Evolutionary conservation across 2,113 vertebrate genomes (phyloP).

Genomic region (Coregonus clupeaformis): DNA sequence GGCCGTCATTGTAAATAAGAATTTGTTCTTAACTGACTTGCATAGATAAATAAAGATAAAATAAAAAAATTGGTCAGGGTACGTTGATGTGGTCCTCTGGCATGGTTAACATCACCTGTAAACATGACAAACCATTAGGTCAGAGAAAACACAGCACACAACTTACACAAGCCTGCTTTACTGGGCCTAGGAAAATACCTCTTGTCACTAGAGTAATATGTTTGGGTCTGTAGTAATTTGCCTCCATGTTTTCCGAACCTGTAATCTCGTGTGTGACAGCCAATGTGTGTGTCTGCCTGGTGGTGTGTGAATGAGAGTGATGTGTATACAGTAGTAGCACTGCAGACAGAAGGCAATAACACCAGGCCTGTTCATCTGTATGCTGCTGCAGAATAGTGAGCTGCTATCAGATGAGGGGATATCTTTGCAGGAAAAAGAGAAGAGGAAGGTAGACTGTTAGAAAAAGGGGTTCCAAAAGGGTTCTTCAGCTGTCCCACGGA

Average conservation of each 20-base stretch:
- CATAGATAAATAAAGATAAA: too few relatives aligned
- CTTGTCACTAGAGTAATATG: not conserved
- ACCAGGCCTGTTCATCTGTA: slow-evolving; percentile 55
- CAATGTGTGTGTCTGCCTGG: not conserved
- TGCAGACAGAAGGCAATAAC: slow-evolving; percentile 53
- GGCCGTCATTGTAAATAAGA: too few relatives aligned
- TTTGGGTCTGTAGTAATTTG: not conserved
- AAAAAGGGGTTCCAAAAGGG: too few relatives aligned
- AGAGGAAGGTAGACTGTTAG: not conserved
- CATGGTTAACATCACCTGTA: slow-evolving; percentile 10
- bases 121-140: slow-evolving; percentile 31
- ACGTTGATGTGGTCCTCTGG: slow-evolving; percentile 20
- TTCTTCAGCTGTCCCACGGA: too few relatives aligned
- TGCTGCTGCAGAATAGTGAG: slow-evolving; percentile 49
- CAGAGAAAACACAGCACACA: slow-evolving; percentile 21
- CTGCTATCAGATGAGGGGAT: slow-evolving; percentile 56
- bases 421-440: slow-evolving; percentile 30
- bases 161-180: slow-evolving; percentile 21
- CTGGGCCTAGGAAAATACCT: slow-evolving; percentile 20
- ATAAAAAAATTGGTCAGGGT: slow-evolving; percentile 6
- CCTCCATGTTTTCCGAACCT: not conserved
- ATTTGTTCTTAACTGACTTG: too few relatives aligned
- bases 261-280: not conserved
- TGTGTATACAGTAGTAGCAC: slow-evolving; percentile 42
- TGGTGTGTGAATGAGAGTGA: not conserved